Evolutionary conservation across 2,797 vertebrate species (phyloP).

Genomic region (Sitta carolinensis): DNA sequence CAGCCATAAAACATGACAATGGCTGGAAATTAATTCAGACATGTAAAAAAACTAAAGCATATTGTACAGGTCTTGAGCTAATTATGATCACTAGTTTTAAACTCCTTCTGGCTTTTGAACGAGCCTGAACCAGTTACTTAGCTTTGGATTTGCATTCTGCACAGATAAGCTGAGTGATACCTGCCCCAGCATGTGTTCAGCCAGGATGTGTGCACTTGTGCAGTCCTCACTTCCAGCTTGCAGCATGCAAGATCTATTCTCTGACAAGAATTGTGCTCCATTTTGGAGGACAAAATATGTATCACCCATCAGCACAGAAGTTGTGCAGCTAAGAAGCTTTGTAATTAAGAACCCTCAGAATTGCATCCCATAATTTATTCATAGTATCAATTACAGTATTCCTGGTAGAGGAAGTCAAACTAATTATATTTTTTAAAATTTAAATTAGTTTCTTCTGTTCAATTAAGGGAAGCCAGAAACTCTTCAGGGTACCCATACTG

Average conservation of each 20-base stretch:
- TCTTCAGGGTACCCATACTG: constrained; percentile 33
- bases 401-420: constrained; percentile 64
- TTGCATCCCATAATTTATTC: constrained; percentile 64
- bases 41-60: neutral
- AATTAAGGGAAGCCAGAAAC: constrained; percentile 56
- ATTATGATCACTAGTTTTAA: constrained; percentile 2
- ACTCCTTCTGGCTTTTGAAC: neutral
- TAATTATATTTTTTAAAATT: constrained; percentile 64
- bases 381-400: constrained; percentile 66
- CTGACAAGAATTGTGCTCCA: neutral
- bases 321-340: constrained; percentile 33
- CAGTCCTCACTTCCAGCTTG: neutral
- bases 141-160: neutral
- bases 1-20: neutral
- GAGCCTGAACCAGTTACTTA: neutral
- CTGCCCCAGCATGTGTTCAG: constrained; percentile 9
- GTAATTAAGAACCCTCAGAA: constrained; percentile 44
- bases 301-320: constrained; percentile 20
- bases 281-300: constrained; percentile 16
- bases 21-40: neutral
- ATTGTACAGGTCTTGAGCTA: neutral
- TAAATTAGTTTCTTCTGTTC: constrained; percentile 67
- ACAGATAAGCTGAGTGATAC: neutral
- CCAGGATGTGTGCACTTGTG: neutral
- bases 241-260: neutral